phyloP scores from a whole-genome alignment of 2,797 vertebrate genomes.

The Myotis daubentonii region DNA sequence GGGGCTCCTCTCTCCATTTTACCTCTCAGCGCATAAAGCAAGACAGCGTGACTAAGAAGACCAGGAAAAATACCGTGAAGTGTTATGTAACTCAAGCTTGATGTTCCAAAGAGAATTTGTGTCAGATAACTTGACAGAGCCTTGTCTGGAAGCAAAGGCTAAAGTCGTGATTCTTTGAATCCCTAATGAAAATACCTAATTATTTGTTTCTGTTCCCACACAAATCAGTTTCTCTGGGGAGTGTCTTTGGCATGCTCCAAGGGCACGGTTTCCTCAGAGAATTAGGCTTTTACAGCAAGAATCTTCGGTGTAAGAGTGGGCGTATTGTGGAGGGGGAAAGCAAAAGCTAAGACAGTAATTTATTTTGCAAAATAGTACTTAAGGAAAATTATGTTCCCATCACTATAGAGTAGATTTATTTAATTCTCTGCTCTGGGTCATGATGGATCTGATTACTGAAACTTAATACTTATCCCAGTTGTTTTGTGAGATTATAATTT shows the following conservation, averaged over 20 bases:
- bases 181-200: constrained; percentile 73
- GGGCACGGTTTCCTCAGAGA: constrained; percentile 51
- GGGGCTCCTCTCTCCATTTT: background rate
- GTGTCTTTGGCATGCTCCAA: background rate
- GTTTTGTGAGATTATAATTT: constrained; percentile 25
- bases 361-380: constrained; percentile 38
- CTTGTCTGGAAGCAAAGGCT: constrained; percentile 62
- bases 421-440: background rate
- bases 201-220: constrained; percentile 72
- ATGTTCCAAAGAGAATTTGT: constrained; percentile 6
- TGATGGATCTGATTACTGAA: constrained; percentile 2
- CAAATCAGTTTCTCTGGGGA: constrained; percentile 70
- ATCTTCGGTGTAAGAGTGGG: constrained; percentile 57
- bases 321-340: constrained; percentile 42
- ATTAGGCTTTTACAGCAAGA: constrained; percentile 45
- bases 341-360: constrained; percentile 55
- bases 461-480: background rate
- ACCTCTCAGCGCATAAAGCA: background rate
- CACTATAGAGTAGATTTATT: background rate
- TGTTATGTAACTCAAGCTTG: constrained; percentile 53
- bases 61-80: constrained; percentile 33
- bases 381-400: constrained; percentile 53
- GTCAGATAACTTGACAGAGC: constrained; percentile 58
- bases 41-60: constrained; percentile 56
- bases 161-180: constrained; percentile 69